Conservation (phyloP, 2,113 vertebrate genomes). For the Gymnogyps californianus region DNA sequence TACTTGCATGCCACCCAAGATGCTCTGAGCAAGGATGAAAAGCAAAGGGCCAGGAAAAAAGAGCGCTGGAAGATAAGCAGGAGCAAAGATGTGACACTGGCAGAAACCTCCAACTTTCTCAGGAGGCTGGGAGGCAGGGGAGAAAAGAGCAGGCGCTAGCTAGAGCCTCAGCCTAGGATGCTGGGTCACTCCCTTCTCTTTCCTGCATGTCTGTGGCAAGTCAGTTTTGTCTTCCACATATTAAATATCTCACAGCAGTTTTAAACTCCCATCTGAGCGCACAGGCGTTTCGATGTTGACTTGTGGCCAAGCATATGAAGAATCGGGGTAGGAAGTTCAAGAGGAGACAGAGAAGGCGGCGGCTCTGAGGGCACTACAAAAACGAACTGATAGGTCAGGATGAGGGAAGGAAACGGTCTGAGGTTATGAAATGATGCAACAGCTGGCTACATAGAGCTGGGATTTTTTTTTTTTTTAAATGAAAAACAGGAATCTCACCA, state of each 20-base stretch:
- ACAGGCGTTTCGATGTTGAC: not conserved
- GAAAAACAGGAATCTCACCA: not conserved
- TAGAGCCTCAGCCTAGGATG: not conserved
- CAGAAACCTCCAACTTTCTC: not conserved
- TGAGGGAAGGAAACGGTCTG: not conserved
- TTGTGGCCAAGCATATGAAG: constrained; percentile 1
- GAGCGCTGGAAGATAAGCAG: not conserved
- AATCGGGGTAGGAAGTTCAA: constrained; percentile 13
- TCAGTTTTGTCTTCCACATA: not conserved
- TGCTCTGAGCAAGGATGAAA: not conserved
- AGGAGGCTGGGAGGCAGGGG: not conserved
- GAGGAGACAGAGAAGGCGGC: not conserved
- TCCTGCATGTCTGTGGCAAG: not conserved
- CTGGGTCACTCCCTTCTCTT: not conserved
- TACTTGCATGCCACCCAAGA: not conserved
- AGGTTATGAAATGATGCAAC: constrained; percentile 6
- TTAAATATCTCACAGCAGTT: not conserved
- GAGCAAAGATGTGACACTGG: not conserved
- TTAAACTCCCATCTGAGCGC: constrained; percentile 1
- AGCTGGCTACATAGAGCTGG: not conserved
- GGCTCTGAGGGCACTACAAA: not conserved
- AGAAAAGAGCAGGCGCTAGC: not conserved
- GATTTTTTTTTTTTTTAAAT: not conserved
- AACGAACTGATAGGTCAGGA: not conserved
- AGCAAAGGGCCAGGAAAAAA: not conserved